A percentile compares a stretch with the other conserved stretches of the same genome.
phyloP scores from a whole-genome alignment of 2,888 invertebrate genomes.

The Sarcophaga caerulescens region DNA sequence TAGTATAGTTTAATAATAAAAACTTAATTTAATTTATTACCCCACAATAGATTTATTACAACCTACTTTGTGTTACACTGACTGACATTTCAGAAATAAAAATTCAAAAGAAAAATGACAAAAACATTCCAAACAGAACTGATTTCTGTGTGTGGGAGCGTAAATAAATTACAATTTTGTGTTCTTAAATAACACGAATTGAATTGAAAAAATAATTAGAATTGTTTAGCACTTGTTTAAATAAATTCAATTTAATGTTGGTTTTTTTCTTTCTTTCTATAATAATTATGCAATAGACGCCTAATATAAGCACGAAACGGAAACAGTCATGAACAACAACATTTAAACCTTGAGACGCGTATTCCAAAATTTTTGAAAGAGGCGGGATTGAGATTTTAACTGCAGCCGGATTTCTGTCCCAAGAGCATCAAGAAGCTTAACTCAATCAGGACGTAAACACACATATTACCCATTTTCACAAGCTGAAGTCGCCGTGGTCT shows the following conservation, averaged over 20 bases:
- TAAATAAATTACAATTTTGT: neutral
- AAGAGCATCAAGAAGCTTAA: too few relatives aligned
- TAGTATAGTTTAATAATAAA: too few relatives aligned
- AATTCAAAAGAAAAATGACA: neutral
- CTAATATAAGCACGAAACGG: neutral
- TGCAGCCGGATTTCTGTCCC: too few relatives aligned
- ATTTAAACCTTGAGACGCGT: too few relatives aligned
- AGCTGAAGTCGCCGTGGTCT: too few relatives aligned
- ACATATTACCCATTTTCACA: too few relatives aligned
- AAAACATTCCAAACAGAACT: constrained; percentile 2
- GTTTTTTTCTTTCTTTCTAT: neutral
- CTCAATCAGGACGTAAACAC: too few relatives aligned
- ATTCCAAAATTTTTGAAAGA: neutral
- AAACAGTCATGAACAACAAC: neutral
- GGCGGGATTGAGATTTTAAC: neutral
- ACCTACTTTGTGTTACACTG: constrained; percentile 26
- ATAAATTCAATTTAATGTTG: neutral
- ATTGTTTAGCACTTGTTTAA: constrained; percentile 46
- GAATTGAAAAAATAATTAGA: constrained; percentile 14
- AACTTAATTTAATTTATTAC: neutral
- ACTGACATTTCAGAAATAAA: constrained; percentile 17
- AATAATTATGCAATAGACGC: constrained; percentile 6
- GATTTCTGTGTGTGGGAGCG: constrained; percentile 32
- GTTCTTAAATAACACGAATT: too few relatives aligned
- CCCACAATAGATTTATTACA: constrained; percentile 38